Evolutionary conservation across 2,797 vertebrate species (phyloP), one percentile per base, ranked within the genome.

Genomic region (Esox lucius): DNA sequence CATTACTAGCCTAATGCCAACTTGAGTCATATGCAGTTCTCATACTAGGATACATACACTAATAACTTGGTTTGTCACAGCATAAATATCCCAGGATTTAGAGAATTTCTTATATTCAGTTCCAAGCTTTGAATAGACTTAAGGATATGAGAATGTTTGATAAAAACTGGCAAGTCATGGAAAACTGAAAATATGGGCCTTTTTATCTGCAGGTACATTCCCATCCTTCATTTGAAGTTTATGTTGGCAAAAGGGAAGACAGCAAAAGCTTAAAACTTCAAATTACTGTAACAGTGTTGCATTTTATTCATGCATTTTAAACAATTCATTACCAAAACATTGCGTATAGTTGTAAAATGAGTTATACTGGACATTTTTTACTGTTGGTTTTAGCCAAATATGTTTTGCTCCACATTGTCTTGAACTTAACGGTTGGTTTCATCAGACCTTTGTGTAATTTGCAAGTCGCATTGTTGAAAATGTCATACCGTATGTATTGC

Each of bases 1-100:
- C 82, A 87, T 87, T 90, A 86, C 78, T 68, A 70, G 71, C 72
- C 77, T 87, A 78, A 81, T 79, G 84, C 19, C 13, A 73, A 75
- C 73, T 49, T 83, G 77, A 84, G 74, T 85, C 78, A 75, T 28
- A n/a, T 48, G 70, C 72, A 64, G 28, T 67, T 49, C 68, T 73
- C 17, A 67, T 48, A 51, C 26, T 68, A 8, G 59, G 53, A 72
- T 65, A 48, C 71, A 77, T 67, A 13, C 6, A 46, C 9, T 11
- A 64, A 73, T 53, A 72, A 61, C 31, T 16, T 59, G 33, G 77
- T 83, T 84, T 76, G 31, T 69, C 67, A 68, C 53, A 67, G 70
- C 72, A 70, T 74, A 78, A 73, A 53, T 28, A 70, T 2, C 35
- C 39, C 7, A 39, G 62, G 67, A 71, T 79, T 85, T 80, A 78